A percentile compares a stretch with the other conserved stretches of the same genome.
Conservation (phyloP, 2,113 vertebrate genomes). For the Odocoileus virginianus region DNA sequence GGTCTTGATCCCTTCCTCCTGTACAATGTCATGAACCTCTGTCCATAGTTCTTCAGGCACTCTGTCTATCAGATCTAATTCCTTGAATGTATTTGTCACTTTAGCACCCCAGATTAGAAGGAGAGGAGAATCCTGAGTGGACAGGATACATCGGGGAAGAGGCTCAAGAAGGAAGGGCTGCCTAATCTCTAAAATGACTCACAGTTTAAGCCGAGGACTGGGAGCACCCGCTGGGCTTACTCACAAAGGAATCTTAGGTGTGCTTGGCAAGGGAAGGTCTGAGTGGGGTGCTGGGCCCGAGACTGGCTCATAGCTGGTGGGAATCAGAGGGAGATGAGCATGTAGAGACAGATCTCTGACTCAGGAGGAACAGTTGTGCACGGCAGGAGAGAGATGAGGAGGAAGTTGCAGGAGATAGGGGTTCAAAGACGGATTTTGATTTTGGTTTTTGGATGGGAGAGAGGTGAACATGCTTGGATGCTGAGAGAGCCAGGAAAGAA, state of each 20-base stretch:
- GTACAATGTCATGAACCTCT: background rate
- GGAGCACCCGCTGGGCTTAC: background rate
- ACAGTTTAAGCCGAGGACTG: background rate
- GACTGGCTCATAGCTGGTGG: background rate
- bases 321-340: background rate
- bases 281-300: background rate
- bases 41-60: background rate
- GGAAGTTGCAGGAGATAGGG: background rate
- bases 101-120: background rate
- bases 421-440: background rate
- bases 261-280: background rate
- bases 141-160: background rate
- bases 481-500: background rate
- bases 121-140: background rate
- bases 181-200: background rate
- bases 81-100: background rate
- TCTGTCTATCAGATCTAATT: background rate
- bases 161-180: background rate
- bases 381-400: constrained; percentile 1
- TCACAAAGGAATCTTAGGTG: background rate
- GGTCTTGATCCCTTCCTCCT: background rate
- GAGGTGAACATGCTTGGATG: background rate
- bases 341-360: background rate
- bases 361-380: background rate
- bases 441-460: background rate